Conservation (phyloP, 1,140 invertebrate genomes). For the Whitmania pigra region DNA sequence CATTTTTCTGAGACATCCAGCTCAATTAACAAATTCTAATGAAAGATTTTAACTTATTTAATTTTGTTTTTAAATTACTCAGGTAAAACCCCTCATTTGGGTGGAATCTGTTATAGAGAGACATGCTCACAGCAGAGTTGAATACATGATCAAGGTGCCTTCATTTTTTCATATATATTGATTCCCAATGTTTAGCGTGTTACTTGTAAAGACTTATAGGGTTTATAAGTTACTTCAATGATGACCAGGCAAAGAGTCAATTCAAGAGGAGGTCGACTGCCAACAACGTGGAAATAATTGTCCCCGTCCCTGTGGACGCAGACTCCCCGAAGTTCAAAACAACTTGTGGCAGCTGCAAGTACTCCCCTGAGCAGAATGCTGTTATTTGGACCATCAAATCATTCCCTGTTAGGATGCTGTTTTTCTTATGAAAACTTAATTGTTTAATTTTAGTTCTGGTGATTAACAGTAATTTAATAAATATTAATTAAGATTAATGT, state of each 20-base stretch:
- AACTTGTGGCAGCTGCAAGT: conserved; percentile 91
- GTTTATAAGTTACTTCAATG: no score
- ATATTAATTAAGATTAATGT: no score
- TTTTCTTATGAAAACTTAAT: neutral
- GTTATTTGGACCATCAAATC: conserved; percentile 99
- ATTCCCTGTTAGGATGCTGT: conserved; percentile 58
- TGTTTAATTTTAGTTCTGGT: neutral
- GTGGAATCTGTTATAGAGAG: conserved; percentile 98
- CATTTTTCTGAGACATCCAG: no score
- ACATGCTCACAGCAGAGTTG: conserved; percentile 92
- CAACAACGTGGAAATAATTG: conserved; percentile 97
- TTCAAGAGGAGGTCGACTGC: conserved; percentile 95
- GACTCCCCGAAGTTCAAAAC: conserved; percentile 99
- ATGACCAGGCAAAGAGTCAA: conserved; percentile 73
- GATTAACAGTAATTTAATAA: neutral
- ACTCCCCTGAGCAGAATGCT: conserved; percentile 90
- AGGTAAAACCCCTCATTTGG: conserved; percentile 95
- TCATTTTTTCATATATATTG: neutral
- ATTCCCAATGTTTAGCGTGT: no score
- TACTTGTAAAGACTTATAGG: no score
- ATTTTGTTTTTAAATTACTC: conserved; percentile 24
- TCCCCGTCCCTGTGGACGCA: conserved; percentile 93
- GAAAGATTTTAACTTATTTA: neutral
- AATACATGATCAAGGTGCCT: conserved; percentile 89
- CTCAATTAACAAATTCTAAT: neutral